Percentiles rank a stretch among this genome's conserved stretches.
Evolutionary conservation across 2,113 vertebrate genomes (phyloP).

Genomic region (Syngnathus typhle): DNA sequence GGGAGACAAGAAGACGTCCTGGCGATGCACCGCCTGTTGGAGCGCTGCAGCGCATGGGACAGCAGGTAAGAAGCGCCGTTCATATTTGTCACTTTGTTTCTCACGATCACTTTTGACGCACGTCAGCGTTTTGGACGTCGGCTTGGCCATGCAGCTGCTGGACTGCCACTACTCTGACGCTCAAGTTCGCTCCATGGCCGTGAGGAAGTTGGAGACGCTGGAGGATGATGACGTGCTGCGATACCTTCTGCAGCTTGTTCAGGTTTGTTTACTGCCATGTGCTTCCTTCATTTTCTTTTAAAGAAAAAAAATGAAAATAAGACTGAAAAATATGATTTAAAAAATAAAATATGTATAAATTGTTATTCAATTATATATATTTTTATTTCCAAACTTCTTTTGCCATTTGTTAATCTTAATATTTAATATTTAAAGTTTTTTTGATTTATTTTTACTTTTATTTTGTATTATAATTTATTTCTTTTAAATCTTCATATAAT

Average conservation of each 20-base stretch:
- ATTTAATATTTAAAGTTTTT: too few relatives aligned
- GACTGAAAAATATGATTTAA: too few relatives aligned
- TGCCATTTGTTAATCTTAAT: too few relatives aligned
- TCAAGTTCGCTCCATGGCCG: conserved; percentile 89
- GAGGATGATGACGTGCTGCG: conserved; percentile 90
- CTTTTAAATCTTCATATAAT: too few relatives aligned
- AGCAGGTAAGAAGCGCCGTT: conserved; percentile 51
- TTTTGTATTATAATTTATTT: too few relatives aligned
- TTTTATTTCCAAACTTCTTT: too few relatives aligned
- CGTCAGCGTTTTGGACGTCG: conserved; percentile 82
- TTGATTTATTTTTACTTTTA: too few relatives aligned
- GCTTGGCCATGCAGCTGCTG: conserved; percentile 91
- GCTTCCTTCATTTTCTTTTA: too few relatives aligned
- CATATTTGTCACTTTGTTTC: background rate
- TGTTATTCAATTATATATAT: too few relatives aligned
- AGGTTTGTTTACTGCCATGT: conserved; percentile 67
- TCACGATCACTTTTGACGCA: background rate
- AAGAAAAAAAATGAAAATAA: too few relatives aligned
- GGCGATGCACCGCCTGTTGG: conserved; percentile 83
- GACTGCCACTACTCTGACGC: conserved; percentile 96
- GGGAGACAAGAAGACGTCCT: conserved; percentile 89
- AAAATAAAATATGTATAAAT: too few relatives aligned
- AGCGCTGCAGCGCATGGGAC: conserved; percentile 85
- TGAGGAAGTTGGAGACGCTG: conserved; percentile 90
- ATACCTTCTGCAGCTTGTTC: conserved; percentile 94